Base-by-base conservation (phyloP, 2,797 vertebrate species). In the Chaenodraco wilsoni region DNA sequence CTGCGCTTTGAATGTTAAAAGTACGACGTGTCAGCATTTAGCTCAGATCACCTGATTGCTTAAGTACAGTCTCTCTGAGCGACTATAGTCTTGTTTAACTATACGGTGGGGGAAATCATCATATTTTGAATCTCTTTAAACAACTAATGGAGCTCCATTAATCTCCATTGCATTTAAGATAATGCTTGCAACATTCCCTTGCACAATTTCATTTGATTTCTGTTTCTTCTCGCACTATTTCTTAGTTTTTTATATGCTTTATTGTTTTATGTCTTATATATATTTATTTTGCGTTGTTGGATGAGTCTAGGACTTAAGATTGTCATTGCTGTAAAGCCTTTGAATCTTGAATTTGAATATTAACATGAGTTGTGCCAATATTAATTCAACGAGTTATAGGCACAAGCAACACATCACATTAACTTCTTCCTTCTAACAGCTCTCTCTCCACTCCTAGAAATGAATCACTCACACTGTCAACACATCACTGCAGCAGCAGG, bases 401-500 rank as follows among this genome's bases (percentile, higher is more conserved):
- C 5, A 17, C 16, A 46, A 49, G 23, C 37, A 9, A 23, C 5
- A 17, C 13, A 15, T 49, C 5, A 1, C 65, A 37, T 45, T 78
- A 41, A 46, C 61, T 33, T 33, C 56, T 56, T 23, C 13, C 43
- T 51, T 54, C 51, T 71, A 69, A 33, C n/a, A 15, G 43, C 27
- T 76, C 51, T 71, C 55, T 23, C 11, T 5, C 46, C 31, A 21
- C 51, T 51, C 15, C 5, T 9, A 37, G 27, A 23, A 55, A 81
- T 69, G 75, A 67, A 79, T 65, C 31, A 14, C 27, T 56, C 66
- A n/a, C 0, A 9, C 17, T 12, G 23, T 16, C 9, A 12, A 74
- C 50, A 66, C 51, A 75, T 65, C 16, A 27, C 72, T 56, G 46
- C 57, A 66, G 45, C 57, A 66, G 45, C 46, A 66, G 61, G 21